Evolutionary conservation across 2,113 vertebrate species (phyloP).

Genomic region (Tursiops truncatus): DNA sequence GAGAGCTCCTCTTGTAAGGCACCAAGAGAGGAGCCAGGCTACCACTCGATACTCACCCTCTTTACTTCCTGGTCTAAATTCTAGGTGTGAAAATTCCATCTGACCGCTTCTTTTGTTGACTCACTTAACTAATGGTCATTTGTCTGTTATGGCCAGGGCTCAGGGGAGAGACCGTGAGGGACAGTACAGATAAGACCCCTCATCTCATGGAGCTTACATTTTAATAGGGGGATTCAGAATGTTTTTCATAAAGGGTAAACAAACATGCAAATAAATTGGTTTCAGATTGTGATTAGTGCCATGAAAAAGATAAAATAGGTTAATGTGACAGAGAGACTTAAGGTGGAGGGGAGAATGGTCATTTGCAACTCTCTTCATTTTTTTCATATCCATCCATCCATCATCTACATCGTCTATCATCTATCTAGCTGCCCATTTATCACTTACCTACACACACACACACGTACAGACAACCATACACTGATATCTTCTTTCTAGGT

Average conservation of each 20-base stretch:
- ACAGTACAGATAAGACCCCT: too few species aligned
- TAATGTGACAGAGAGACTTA: not conserved
- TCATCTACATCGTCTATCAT: not conserved
- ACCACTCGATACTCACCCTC: too few species aligned
- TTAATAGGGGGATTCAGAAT: not conserved
- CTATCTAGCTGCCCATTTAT: fast-evolving
- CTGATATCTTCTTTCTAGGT: not conserved
- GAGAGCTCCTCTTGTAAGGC: not conserved
- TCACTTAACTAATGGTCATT: not conserved
- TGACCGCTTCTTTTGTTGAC: not conserved
- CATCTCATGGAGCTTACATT: not conserved
- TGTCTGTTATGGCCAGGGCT: not conserved
- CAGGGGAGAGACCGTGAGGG: not conserved
- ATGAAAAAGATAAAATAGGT: not conserved
- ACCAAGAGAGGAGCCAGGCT: not conserved
- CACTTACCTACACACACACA: too few species aligned
- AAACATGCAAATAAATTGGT: not conserved
- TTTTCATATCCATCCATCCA: too few species aligned
- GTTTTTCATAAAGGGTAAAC: not conserved
- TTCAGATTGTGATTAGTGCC: not conserved
- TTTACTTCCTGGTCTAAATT: not conserved
- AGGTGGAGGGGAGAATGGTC: not conserved
- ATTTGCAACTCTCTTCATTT: not conserved
- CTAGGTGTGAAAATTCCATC: not conserved
- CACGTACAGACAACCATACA: fast-evolving